Evolutionary conservation across 2,888 invertebrate genomes (phyloP), one percentile per base, ranked within the genome.

Genomic region (Phaedon cochleariae): DNA sequence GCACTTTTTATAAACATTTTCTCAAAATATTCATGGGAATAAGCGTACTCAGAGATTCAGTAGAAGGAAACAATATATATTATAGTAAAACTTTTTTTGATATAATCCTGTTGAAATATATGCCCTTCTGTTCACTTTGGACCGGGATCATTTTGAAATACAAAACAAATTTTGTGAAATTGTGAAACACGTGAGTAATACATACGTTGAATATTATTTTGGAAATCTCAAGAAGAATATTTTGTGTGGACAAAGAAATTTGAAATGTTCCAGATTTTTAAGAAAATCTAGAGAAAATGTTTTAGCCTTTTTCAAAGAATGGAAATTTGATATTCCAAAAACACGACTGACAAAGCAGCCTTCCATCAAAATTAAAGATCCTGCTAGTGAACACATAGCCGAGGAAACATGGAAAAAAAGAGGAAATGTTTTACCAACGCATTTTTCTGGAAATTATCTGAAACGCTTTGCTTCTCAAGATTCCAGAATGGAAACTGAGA

Each of bases 361-460:
- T 21, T 21, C n/a, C 4, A 49, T 21, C 4, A 49, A 22, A n/a
- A 20, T 3, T 26, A 21, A 20, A 49, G 49, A 49, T 20, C 49
- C 18, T 49, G 20, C 49, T 20, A 49, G 21, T 20, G 49, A 49
- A n/a, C 20, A 49, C 21, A 22, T 21, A 21, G 49, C 49, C 9
- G 21, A 49, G 49, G 49, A 49, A 49, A 12, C n/a, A 12, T 49
- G 49, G 49, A 21, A 49, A 12, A 21, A n/a, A n/a, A 49, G 9
- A 22, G 12, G 22, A 2, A 21, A 12, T 20, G 20, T 49, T 21
- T 21, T 49, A 21, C 10, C 20, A n/a, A 49, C 49, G 10, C 49
- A 49, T 49, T 49, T 49, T 21, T 21, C 49, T 49, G 49, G 49
- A 5, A 49, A 49, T 49, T 49, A 49, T 21, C 20, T 21, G n/a